Base-by-base conservation (phyloP, 2,888 invertebrate genomes). In the Podabrus alpinus region DNA sequence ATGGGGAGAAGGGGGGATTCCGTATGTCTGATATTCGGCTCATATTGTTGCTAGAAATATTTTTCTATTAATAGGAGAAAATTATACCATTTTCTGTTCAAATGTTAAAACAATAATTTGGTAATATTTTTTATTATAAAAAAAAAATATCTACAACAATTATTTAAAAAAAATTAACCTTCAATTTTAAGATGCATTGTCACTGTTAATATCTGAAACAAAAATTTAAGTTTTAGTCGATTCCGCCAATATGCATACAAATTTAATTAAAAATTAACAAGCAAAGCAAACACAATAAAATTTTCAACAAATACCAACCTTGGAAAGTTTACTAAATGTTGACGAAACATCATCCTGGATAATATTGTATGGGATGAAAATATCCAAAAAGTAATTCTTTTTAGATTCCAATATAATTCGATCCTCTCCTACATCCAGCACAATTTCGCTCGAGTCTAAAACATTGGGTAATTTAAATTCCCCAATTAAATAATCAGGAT, bases 371-470 rank as follows among this genome's bases (percentile, higher is more conserved):
- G 93, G 93, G 19, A 94, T 84, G 83, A 92, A 94, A 83, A 93
- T 90, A 84, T 95, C 94, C 68, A 94, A 89, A 9, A 90, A 83
- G 80, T 92, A 91, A 77, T 89, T 90, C 60, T 90, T 90, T 75
- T 89, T 89, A 0, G 91, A 91, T 81, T 93, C 92, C 60, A 95
- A 84, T 11, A 94, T 87, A 73, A 95, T 88, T 74, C 95, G 90
- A 86, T 95, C 94, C 84, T 93, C 93, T n/a, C 94, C 93, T 21
- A 94, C 87, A 85, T 94, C 92, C 72, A 95, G 83, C 64, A 88
- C 89, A 59, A 94, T 83, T 84, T 94, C 93, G 80, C 90, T 90
- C 0, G 90, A 84, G 88, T 89, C 88, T 86, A 92, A 91, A 81
- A 88, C 84, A 80, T 90, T 84, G 79, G 91, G 91, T 80, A 93